Evolutionary conservation across 2,888 invertebrate species (phyloP).

Genomic region (Eretmocerus hayati): DNA sequence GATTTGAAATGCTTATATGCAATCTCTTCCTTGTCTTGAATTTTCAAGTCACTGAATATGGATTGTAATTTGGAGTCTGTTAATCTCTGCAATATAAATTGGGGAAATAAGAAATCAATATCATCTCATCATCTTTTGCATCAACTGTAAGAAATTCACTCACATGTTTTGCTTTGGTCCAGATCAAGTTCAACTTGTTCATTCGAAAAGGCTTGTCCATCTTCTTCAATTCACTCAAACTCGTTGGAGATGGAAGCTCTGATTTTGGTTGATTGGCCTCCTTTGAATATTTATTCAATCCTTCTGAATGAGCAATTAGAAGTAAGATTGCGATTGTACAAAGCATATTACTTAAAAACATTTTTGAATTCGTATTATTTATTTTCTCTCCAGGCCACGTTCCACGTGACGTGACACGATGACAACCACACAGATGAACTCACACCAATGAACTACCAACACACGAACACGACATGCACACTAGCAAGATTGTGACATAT

Average conservation of each 20-base stretch:
- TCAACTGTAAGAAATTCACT: too few relatives aligned
- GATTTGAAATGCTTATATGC: constrained; percentile 72
- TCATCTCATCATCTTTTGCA: too few relatives aligned
- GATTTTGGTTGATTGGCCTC: constrained; percentile 50
- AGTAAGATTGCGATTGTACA: constrained; percentile 14
- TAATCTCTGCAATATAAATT: too few relatives aligned
- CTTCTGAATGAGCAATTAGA: constrained; percentile 23
- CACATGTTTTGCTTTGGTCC: constrained; percentile 86
- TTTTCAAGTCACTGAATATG: constrained; percentile 78
- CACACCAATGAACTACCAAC: too few relatives aligned
- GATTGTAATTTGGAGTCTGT: constrained; percentile 79
- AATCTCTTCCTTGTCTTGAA: constrained; percentile 89
- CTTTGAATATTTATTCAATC: constrained; percentile 59
- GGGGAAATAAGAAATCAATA: too few relatives aligned
- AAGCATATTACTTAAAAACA: not conserved
- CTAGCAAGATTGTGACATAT: too few relatives aligned
- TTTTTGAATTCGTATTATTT: too few relatives aligned
- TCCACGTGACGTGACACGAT: too few relatives aligned
- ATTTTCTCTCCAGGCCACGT: too few relatives aligned
- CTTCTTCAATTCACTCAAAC: constrained; percentile 51
- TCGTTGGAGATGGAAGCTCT: constrained; percentile 14
- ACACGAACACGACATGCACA: too few relatives aligned
- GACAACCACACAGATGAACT: too few relatives aligned
- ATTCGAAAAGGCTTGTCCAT: constrained; percentile 82
- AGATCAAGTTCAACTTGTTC: constrained; percentile 82